Evolutionary conservation across 2,113 vertebrate species (phyloP).

Genomic region (Rousettus leschenaultii): DNA sequence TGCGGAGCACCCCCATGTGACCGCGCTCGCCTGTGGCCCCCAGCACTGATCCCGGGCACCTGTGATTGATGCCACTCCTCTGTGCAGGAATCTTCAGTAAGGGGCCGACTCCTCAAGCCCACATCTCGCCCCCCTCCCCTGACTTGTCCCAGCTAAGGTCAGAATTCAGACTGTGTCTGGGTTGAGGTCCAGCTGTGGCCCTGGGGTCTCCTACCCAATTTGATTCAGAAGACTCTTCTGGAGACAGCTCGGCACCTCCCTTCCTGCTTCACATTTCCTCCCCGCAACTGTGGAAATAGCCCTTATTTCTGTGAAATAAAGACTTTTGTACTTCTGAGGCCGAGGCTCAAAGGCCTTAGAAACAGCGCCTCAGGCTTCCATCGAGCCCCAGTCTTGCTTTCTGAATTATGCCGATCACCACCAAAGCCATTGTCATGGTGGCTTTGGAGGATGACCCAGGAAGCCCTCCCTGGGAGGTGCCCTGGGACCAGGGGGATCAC

Average conservation of each 20-base stretch:
- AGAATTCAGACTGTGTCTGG: not conserved
- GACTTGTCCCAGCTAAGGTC: not conserved
- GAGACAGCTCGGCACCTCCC: not conserved
- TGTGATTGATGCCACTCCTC: not conserved
- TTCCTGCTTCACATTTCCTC: not conserved
- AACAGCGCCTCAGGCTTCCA: not conserved
- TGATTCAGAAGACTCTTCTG: not conserved
- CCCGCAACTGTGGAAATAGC: not conserved
- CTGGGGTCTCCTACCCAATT: not conserved
- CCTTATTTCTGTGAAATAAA: constrained; percentile 73
- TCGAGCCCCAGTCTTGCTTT: not conserved
- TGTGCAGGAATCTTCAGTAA: not conserved
- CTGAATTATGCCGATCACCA: not conserved
- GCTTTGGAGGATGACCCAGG: not conserved
- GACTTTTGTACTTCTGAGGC: constrained; percentile 34
- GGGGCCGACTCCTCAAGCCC: not conserved
- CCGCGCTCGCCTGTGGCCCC: not conserved
- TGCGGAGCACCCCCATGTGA: constrained; percentile 82
- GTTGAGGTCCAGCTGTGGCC: not conserved
- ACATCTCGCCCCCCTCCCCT: not conserved
- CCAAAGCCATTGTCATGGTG: not conserved
- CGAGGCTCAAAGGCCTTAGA: not conserved
- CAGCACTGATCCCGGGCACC: not conserved
- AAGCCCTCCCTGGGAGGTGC: not conserved
- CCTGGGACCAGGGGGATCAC: not conserved